Evolutionary conservation across 30 jellyfish, hydroid and myxozoan genomes (phyloP).

Genomic region (Hydra vulgaris): DNA sequence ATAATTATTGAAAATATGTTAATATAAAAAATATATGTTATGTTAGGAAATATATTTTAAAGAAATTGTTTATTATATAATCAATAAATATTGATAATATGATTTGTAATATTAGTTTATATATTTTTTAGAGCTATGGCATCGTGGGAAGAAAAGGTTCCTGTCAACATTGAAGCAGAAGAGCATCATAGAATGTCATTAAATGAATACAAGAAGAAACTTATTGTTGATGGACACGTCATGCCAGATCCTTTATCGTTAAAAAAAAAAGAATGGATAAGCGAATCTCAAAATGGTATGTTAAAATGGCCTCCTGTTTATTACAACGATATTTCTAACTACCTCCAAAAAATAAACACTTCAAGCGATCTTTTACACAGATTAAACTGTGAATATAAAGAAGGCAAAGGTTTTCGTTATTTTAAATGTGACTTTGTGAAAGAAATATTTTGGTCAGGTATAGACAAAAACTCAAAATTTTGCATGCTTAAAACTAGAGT

Average conservation of each 20-base stretch:
- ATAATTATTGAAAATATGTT: neutral
- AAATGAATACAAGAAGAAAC: conserved; percentile 16
- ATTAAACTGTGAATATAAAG: conserved; percentile 30
- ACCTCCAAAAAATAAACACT: neutral
- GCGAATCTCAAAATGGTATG: conserved; percentile 22
- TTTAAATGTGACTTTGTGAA: conserved; percentile 25
- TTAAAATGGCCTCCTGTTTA: conserved; percentile 33
- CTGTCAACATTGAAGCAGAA: neutral
- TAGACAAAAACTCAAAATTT: neutral
- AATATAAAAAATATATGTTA: too few species aligned
- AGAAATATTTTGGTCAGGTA: conserved; percentile 11
- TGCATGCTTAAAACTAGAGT: conserved; percentile 23
- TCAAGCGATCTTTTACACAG: conserved; percentile 32
- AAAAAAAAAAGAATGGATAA: conserved; percentile 21
- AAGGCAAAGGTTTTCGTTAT: conserved; percentile 38
- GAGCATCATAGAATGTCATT: neutral
- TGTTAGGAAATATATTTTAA: neutral
- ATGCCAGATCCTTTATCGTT: neutral
- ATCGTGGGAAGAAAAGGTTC: conserved; percentile 4
- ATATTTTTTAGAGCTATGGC: conserved; percentile 10
- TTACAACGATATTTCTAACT: conserved; percentile 17
- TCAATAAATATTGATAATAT: neutral
- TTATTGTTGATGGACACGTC: conserved; percentile 5
- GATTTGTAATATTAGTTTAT: neutral
- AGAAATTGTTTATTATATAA: neutral